Percentiles rank a stretch among this genome's conserved stretches.
phyloP scores from a whole-genome alignment of 2,888 invertebrate genomes.

The Pristionchus arcanus region DNA sequence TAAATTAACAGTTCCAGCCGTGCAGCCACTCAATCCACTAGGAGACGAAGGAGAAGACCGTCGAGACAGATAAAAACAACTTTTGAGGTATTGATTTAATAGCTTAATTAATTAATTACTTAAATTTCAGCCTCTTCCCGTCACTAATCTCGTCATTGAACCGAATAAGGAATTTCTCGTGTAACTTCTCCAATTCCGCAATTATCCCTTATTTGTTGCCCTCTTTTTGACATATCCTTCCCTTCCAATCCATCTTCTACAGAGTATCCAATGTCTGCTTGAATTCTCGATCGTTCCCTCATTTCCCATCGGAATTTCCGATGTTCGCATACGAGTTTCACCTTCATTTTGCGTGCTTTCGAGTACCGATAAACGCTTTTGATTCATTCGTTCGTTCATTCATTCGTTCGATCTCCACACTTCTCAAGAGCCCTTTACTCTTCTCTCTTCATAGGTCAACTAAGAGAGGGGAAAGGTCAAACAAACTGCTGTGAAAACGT shows the following conservation, averaged over 20 bases:
- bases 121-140: constrained; percentile 5
- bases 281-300: constrained; percentile 5
- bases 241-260: not conserved
- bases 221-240: not conserved
- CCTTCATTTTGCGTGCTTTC: constrained; percentile 6
- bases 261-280: not conserved
- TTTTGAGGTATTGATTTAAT: not conserved
- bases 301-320: not conserved
- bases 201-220: constrained; percentile 13
- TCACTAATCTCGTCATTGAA: not conserved
- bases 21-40: not conserved
- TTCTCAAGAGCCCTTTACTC: not conserved
- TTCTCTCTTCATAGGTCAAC: constrained; percentile 5
- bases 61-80: not conserved
- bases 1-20: not conserved
- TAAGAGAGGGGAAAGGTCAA: not conserved
- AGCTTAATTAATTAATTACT: not conserved
- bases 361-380: constrained; percentile 4
- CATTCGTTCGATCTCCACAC: not conserved
- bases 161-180: constrained; percentile 42
- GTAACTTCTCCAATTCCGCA: not conserved
- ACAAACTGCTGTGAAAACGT: constrained; percentile 30
- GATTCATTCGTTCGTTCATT: not conserved
- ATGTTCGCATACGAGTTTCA: not conserved
- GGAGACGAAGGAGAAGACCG: not conserved